Conservation (phyloP, 1,140 invertebrate species). For the Drosophila athabasca region DNA sequence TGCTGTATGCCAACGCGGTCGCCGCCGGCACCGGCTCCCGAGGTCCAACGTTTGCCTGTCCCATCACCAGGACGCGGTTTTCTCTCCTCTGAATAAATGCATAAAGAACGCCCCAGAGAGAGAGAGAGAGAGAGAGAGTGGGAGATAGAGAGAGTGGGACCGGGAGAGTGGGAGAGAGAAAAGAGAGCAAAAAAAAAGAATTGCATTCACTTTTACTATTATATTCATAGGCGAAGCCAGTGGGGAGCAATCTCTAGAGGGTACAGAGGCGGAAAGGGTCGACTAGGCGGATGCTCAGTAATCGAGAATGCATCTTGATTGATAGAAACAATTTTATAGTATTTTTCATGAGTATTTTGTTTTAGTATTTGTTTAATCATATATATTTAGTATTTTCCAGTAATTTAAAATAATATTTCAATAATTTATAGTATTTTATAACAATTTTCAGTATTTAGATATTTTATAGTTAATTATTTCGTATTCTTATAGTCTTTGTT, state of each 20-base stretch:
- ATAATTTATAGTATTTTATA: no score
- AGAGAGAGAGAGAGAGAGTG: conserved; percentile 5
- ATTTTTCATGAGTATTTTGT: neutral
- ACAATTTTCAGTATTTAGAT: no score
- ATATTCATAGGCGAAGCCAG: conserved; percentile 70
- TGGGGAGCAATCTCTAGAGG: neutral
- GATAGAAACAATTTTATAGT: neutral
- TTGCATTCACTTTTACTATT: conserved; percentile 79
- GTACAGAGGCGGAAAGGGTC: neutral
- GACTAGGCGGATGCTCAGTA: neutral
- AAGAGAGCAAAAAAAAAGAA: conserved; percentile 33
- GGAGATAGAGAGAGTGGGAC: no score
- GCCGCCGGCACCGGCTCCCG: neutral
- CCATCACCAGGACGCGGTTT: conserved; percentile 45
- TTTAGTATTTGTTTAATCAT: no score
- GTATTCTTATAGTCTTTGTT: no score
- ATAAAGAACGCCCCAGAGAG: conserved; percentile 26
- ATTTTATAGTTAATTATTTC: no score
- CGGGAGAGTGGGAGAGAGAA: neutral
- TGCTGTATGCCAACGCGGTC: conserved; percentile 24
- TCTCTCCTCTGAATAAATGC: conserved; percentile 52
- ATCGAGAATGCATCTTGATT: neutral
- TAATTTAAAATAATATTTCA: no score
- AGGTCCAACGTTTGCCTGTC: conserved; percentile 31
- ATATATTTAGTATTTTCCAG: no score